Base-by-base conservation (phyloP, 2,113 vertebrate genomes). In the Dryoscopus gambensis region DNA sequence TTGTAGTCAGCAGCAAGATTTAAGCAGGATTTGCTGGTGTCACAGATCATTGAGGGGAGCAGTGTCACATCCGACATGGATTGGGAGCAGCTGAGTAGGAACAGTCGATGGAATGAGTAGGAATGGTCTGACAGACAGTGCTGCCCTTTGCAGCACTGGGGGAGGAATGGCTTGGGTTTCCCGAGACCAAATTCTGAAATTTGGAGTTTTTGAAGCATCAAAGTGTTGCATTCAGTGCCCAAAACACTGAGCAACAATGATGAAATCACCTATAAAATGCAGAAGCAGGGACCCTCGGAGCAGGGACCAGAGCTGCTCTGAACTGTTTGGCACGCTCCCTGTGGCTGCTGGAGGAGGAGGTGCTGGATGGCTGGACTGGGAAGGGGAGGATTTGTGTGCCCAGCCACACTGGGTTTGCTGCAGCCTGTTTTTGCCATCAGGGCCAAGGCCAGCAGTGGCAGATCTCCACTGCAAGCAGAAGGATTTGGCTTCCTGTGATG, bases 51-150 rank as follows among this genome's bases (percentile, higher is more conserved):
- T 1, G 2, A 3, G 4, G 33, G 60, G 8, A 77, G 37, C 18
- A 5, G 13, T 57, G 74, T 28, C 53, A 10, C 28, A 25, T 53
- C 37, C 24, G 25, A 5, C 3, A 2, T 11, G 9, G 13, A 6
- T 22, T 2, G 5, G 55, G 62, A 79, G 55, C 53, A 27, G 18
- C 20, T 11, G 40, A 33, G 8, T 5, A 3, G 60, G 55, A 30
- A 0, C 39, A 40, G 63, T 28, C 0, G 0, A 11, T 65, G 68
- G 10, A 1, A 1, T 23, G 42, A 39, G 33, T 13, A 46, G 55
- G 33, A 69, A 24, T 20, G 44, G 17, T 49, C 65, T 2, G 2
- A 31, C 30, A 44, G 21, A 37, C 42, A 71, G 31, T n/a, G n/a
- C n/a, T n/a, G n/a, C n/a, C n/a, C 52, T 53, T 37, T 40, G 28